Conservation (phyloP, 2,888 invertebrate genomes). For the Limnephilus lunatus region DNA sequence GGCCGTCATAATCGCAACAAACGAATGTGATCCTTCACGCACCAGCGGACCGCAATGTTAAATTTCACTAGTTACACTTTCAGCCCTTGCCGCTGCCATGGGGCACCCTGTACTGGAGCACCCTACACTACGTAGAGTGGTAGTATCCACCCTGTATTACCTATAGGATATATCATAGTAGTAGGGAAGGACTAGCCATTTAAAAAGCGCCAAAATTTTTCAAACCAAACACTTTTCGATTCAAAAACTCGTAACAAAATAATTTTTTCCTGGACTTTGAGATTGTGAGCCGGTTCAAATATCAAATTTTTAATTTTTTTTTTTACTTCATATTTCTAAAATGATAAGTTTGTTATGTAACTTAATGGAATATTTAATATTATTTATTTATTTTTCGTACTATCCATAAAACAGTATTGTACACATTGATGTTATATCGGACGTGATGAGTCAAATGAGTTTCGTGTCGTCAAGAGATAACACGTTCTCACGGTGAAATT, state of each 20-base stretch:
- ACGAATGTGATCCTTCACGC: constrained; percentile 66
- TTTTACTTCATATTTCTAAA: too few relatives aligned
- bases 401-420: too few relatives aligned
- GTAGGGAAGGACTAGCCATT: not conserved
- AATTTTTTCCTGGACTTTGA: too few relatives aligned
- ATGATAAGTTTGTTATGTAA: too few relatives aligned
- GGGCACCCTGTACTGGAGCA: not conserved
- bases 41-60: constrained; percentile 63
- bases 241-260: not conserved
- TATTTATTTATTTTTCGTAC: too few relatives aligned
- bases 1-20: constrained; percentile 65
- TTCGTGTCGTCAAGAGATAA: too few relatives aligned
- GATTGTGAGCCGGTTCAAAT: too few relatives aligned
- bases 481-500: too few relatives aligned
- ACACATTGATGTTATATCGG: too few relatives aligned
- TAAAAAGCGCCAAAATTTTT: not conserved
- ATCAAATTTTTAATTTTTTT: too few relatives aligned
- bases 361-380: too few relatives aligned
- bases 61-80: constrained; percentile 61
- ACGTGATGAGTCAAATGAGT: too few relatives aligned
- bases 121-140: not conserved
- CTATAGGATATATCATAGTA: not conserved
- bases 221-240: not conserved
- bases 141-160: not conserved
- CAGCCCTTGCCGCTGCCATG: constrained; percentile 7